Conservation (phyloP, 2,888 invertebrate species). For the Mythimna impura region DNA sequence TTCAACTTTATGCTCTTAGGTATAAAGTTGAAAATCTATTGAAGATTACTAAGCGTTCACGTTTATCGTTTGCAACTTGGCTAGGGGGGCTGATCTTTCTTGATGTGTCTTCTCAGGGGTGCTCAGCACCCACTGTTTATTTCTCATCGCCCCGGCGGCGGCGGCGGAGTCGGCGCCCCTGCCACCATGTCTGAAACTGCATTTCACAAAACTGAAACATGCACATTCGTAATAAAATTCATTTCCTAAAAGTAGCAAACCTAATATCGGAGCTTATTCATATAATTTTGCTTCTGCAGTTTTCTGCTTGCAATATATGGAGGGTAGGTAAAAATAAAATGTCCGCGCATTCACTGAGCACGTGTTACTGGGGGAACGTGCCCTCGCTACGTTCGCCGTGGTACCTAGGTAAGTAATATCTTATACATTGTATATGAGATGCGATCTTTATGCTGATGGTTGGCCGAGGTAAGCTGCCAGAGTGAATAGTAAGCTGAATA, state of each 20-base stretch:
- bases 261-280: slow-evolving; percentile 17
- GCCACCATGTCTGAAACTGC: not conserved
- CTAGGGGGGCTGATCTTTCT: too few relatives aligned
- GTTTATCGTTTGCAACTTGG: too few relatives aligned
- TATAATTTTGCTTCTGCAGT: slow-evolving; percentile 38
- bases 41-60: too few relatives aligned
- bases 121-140: too few relatives aligned
- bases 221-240: slow-evolving; percentile 12
- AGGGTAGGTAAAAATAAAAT: slow-evolving; percentile 27
- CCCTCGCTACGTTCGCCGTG: slow-evolving; percentile 8
- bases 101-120: too few relatives aligned
- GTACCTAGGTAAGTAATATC: slow-evolving; percentile 21
- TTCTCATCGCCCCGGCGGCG: too few relatives aligned
- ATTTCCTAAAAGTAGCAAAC: slow-evolving; percentile 25
- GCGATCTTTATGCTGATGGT: slow-evolving; percentile 41
- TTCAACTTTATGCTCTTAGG: too few relatives aligned
- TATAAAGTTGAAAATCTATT: too few relatives aligned
- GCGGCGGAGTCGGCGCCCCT: too few relatives aligned
- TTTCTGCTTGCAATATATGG: slow-evolving; percentile 29
- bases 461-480: slow-evolving; percentile 14
- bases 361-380: slow-evolving; percentile 51
- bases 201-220: not conserved
- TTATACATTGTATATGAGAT: slow-evolving; percentile 45
- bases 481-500: slow-evolving; percentile 18
- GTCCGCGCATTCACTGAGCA: slow-evolving; percentile 32